These are phyloP conservation scores for Xiphophorus birchmanni DNA, from an alignment of 2,797 vertebrate species.

Conservation along the genomic window DNA sequence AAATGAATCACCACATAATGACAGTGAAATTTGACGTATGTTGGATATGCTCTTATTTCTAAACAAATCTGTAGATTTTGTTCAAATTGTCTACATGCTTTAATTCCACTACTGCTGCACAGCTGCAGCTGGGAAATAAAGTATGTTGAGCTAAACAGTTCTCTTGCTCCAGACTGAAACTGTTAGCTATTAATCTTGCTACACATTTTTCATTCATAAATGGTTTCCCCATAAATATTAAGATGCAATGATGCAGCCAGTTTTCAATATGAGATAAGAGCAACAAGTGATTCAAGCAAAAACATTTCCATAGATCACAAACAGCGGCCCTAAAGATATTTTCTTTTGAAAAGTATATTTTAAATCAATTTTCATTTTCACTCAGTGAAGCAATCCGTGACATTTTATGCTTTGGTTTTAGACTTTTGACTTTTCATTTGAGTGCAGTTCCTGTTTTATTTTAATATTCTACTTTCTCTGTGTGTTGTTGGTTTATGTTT, in stretches of 20 bases:
- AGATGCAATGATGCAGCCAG: not conserved
- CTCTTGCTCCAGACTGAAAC: not conserved
- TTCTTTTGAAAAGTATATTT: not conserved
- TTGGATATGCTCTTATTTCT: slow-evolving; percentile 1
- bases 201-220: not conserved
- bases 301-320: not conserved
- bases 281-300: too few relatives aligned
- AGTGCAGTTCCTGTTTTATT: not conserved
- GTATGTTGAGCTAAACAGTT: not conserved
- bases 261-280: not conserved
- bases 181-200: not conserved
- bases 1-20: not conserved
- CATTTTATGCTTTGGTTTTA: not conserved
- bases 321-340: not conserved
- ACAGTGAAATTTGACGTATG: not conserved
- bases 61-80: not conserved
- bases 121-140: slow-evolving; percentile 2
- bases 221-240: not conserved
- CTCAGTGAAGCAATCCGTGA: not conserved
- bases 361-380: not conserved
- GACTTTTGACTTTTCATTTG: not conserved
- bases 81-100: not conserved
- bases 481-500: not conserved
- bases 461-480: not conserved
- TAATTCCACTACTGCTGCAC: not conserved